A percentile compares a stretch with the other conserved stretches of the same genome.
Evolutionary conservation across 2,888 invertebrate species (phyloP).

Genomic region (Polylopha cassiicola): DNA sequence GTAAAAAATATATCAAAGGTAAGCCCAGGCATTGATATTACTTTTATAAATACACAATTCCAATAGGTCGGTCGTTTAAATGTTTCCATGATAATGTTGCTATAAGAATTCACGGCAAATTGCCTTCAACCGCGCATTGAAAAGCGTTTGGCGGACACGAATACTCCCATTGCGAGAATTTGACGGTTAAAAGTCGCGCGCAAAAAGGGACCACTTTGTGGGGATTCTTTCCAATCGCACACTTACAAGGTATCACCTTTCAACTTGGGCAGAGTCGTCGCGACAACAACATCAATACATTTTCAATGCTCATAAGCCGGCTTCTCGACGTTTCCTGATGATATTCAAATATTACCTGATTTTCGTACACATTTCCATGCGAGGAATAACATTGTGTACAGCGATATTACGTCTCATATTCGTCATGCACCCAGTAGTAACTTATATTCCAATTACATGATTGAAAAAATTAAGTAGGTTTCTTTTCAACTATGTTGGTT

Average conservation of each 20-base stretch:
- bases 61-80: constrained; percentile 14
- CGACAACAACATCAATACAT: constrained; percentile 46
- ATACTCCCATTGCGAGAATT: constrained; percentile 29
- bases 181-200: constrained; percentile 37
- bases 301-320: constrained; percentile 26
- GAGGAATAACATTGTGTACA: no score
- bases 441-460: no score
- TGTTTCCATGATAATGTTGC: constrained; percentile 5
- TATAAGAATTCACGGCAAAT: constrained; percentile 16
- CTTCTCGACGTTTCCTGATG: constrained; percentile 6
- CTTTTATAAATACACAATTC: constrained; percentile 14
- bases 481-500: no score
- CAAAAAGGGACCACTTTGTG: constrained; percentile 43
- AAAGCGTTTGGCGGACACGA: constrained; percentile 22
- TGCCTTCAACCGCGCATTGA: constrained; percentile 18
- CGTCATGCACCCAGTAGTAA: no score
- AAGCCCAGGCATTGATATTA: constrained; percentile 1
- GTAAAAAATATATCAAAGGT: constrained; percentile 17
- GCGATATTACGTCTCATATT: no score
- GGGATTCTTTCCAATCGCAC: constrained; percentile 65
- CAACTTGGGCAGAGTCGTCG: constrained; percentile 37
- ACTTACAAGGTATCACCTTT: constrained; percentile 56
- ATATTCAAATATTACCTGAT: constrained; percentile 9
- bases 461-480: no score
- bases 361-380: no score